Evolutionary conservation across 2,113 vertebrate species (phyloP).

Genomic region (Athene noctua): DNA sequence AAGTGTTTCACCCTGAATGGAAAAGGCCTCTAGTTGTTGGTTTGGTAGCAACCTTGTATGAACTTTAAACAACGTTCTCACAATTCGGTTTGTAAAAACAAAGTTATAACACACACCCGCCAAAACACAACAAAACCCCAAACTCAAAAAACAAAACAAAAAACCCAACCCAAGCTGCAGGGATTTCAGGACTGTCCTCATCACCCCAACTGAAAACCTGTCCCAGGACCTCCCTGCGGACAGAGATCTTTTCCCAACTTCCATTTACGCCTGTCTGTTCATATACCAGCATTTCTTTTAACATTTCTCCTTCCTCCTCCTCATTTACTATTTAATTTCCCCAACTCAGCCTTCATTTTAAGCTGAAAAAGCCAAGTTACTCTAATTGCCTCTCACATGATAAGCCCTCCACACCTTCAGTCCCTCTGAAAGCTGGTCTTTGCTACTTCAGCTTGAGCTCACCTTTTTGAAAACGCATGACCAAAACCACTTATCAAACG

Average conservation of each 20-base stretch:
- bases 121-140: neutral
- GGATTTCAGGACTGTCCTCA: neutral
- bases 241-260: neutral
- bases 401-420: neutral
- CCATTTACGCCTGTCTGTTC: neutral
- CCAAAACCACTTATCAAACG: neutral
- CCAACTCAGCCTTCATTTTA: neutral
- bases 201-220: neutral
- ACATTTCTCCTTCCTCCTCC: neutral
- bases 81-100: neutral
- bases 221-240: neutral
- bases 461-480: rapidly evolving
- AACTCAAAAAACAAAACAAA: neutral
- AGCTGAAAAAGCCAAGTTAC: neutral
- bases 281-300: neutral
- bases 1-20: neutral
- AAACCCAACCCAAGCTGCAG: neutral
- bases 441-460: neutral
- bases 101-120: neutral
- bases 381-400: rapidly evolving
- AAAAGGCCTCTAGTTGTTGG: neutral
- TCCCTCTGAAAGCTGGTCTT: rapidly evolving
- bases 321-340: neutral
- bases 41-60: neutral
- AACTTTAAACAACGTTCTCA: neutral